phyloP scores from a whole-genome alignment of 2,797 vertebrate genomes.

The Acipenser transmontanus region DNA sequence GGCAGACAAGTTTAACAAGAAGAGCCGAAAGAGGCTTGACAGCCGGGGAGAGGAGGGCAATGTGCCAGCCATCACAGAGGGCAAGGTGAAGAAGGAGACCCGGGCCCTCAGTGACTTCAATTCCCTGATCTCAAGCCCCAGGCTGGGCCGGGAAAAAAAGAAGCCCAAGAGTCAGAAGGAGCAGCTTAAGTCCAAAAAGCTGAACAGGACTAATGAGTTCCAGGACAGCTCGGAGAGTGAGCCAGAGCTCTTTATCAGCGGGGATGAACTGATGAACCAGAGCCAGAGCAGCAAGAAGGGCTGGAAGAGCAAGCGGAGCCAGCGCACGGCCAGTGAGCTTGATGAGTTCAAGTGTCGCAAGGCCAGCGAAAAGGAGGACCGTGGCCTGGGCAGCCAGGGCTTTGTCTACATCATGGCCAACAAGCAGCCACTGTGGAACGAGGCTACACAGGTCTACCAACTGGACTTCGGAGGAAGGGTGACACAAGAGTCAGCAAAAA shows the following conservation, averaged over 20 bases:
- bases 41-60: constrained; percentile 83
- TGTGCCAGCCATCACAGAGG: constrained; percentile 80
- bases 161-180: constrained; percentile 94
- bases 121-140: constrained; percentile 89
- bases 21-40: constrained; percentile 82
- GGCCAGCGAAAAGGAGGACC: constrained; percentile 89
- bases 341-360: constrained; percentile 94
- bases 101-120: constrained; percentile 89
- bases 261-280: constrained; percentile 96
- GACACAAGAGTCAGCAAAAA: constrained; percentile 97
- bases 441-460: constrained; percentile 97
- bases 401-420: constrained; percentile 99
- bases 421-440: constrained; percentile 97
- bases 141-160: constrained; percentile 88
- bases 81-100: constrained; percentile 88
- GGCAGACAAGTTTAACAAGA: constrained; percentile 87
- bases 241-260: constrained; percentile 94
- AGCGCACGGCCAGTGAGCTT: constrained; percentile 79
- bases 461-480: constrained; percentile 96
- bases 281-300: constrained; percentile 94
- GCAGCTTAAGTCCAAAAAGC: constrained; percentile 88
- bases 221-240: constrained; percentile 98
- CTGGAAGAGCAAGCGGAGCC: constrained; percentile 92
- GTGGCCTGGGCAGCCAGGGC: constrained; percentile 90
- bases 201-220: constrained; percentile 91